A percentile compares a stretch with the other conserved stretches of the same genome.
Evolutionary conservation across 2,113 vertebrate genomes (phyloP).

Genomic region (Epinephelus moara): DNA sequence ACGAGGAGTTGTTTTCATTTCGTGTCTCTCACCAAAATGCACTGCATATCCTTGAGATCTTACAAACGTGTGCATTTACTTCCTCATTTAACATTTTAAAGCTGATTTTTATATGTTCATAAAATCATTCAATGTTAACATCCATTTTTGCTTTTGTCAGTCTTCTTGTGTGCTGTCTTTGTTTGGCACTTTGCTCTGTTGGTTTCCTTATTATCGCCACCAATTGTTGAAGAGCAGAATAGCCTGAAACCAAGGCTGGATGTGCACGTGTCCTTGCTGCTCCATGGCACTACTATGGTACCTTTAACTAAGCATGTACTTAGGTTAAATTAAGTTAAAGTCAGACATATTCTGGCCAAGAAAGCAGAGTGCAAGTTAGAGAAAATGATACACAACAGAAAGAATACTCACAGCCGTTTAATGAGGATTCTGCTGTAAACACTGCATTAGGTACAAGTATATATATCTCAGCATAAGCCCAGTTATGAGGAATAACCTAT

Average conservation of each 20-base stretch:
- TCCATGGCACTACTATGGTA: not conserved
- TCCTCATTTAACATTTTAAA: not conserved
- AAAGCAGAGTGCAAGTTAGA: not conserved
- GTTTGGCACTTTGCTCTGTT: no score
- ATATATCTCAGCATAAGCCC: not conserved
- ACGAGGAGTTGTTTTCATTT: no score
- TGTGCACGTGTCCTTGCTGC: not conserved
- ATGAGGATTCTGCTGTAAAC: slow-evolving; percentile 4
- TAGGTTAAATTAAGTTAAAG: no score
- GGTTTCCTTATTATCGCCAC: not conserved
- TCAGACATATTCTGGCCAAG: not conserved
- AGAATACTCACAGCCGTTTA: not conserved
- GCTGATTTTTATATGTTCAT: not conserved
- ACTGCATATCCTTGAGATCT: not conserved
- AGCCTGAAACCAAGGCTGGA: not conserved
- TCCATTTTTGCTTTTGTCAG: not conserved
- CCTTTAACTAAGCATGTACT: not conserved
- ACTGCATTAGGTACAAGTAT: not conserved
- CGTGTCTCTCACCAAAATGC: not conserved
- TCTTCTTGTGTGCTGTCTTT: not conserved
- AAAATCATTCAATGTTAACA: not conserved
- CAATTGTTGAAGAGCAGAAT: not conserved
- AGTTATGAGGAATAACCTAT: not conserved
- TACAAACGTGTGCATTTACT: not conserved
- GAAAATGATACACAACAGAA: not conserved